A percentile compares a stretch with the other conserved stretches of the same genome.
These are phyloP conservation scores for Hephaestus fuliginosus DNA, from an alignment of 2,797 vertebrate genomes.

Conservation along the genomic window DNA sequence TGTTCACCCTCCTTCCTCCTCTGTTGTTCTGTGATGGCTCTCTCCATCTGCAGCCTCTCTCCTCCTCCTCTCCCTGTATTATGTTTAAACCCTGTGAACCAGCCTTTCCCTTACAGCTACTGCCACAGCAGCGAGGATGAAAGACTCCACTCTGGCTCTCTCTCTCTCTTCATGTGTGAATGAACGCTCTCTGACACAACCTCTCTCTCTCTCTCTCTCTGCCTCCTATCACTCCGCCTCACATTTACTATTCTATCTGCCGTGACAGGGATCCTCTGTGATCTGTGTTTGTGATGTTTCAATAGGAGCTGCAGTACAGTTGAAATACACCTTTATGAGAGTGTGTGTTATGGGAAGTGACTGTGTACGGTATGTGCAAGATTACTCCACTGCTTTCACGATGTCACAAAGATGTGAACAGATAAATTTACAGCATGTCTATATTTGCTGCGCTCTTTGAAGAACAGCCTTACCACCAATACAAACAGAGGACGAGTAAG, in stretches of 20 bases:
- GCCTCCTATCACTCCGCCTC: slow-evolving; percentile 36
- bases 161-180: slow-evolving; percentile 35
- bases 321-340: slow-evolving; percentile 11
- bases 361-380: slow-evolving; percentile 7
- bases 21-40: slow-evolving; percentile 17
- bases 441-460: neutral
- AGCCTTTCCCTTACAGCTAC: slow-evolving; percentile 30
- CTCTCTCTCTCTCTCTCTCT: slow-evolving; percentile 19
- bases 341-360: slow-evolving; percentile 26
- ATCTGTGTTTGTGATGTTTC: slow-evolving; percentile 44
- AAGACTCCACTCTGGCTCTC: slow-evolving; percentile 30
- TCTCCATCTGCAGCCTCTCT: slow-evolving; percentile 33
- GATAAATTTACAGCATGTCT: neutral
- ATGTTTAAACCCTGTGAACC: slow-evolving; percentile 63
- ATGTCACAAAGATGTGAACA: neutral
- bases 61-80: slow-evolving; percentile 33
- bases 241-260: slow-evolving; percentile 58
- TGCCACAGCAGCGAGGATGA: slow-evolving; percentile 49
- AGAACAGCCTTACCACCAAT: neutral
- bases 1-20: neutral
- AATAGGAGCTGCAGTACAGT: slow-evolving; percentile 18
- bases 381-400: neutral
- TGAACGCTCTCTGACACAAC: slow-evolving; percentile 35
- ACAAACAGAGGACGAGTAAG: neutral
- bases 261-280: slow-evolving; percentile 25